phyloP scores from a whole-genome alignment of 1,140 invertebrate species.

The Drosophila littoralis region DNA sequence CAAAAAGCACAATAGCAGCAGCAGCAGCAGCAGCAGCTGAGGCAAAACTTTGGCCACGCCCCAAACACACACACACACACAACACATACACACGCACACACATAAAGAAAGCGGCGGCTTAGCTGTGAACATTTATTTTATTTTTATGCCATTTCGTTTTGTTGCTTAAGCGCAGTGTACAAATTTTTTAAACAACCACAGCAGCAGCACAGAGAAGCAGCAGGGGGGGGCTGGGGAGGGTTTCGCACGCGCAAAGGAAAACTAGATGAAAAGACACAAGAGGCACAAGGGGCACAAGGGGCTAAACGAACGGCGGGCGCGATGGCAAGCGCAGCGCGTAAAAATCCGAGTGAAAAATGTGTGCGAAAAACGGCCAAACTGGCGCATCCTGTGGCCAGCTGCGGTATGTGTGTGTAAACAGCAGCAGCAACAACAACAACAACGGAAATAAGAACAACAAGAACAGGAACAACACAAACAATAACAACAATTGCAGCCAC shows the following conservation, averaged over 20 bases:
- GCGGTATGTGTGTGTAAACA: constrained; percentile 21
- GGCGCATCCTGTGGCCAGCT: constrained; percentile 52
- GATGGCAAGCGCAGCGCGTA: constrained; percentile 32
- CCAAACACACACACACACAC: constrained; percentile 18
- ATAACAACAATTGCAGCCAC: constrained; percentile 11
- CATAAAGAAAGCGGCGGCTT: constrained; percentile 47
- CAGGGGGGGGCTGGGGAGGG: background rate
- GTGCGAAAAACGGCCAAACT: constrained; percentile 39
- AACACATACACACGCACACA: constrained; percentile 13
- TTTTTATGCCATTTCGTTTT: constrained; percentile 55
- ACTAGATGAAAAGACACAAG: constrained; percentile 46
- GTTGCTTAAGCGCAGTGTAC: constrained; percentile 47
- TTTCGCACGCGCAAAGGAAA: constrained; percentile 31
- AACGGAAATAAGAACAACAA: background rate
- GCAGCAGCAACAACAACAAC: constrained; percentile 5
- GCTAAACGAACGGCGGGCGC: background rate
- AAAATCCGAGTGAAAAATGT: constrained; percentile 49
- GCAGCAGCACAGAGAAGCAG: constrained; percentile 1
- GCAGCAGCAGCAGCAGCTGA: constrained; percentile 26
- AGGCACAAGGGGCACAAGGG: background rate
- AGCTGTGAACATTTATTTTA: constrained; percentile 49
- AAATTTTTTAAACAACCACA: constrained; percentile 46
- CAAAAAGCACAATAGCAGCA: constrained; percentile 20
- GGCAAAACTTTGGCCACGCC: constrained; percentile 36
- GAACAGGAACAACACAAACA: constrained; percentile 18